Evolutionary conservation across 2,113 vertebrate genomes (phyloP), one percentile per base, ranked within the genome.

Genomic region (Tautogolabrus adspersus): DNA sequence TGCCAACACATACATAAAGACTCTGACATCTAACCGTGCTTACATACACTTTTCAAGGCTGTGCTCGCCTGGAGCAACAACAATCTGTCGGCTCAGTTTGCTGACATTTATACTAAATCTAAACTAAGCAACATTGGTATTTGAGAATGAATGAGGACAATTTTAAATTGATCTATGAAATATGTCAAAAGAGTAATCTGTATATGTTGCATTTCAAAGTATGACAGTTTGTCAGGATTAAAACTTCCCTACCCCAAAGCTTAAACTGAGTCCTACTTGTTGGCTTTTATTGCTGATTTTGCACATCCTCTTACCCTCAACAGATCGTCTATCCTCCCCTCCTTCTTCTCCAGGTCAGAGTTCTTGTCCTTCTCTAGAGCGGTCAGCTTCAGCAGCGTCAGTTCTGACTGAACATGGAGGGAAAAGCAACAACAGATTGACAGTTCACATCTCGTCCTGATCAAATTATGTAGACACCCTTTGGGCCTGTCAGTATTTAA

Each of bases 341-440:
- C 97, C 79, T 98, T 98, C 94, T 98, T 98, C 92, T 98, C 97
- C 91, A 98, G 94, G 89, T 98, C 96, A 72, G 97, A 98, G 93
- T 96, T 97, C 91, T 98, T 98, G 93, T 91, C 96, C 90, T 94
- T 98, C 93, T 98, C 97, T 94, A 98, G 93, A 64, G 96, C 96
- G 81, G 92, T 95, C 93, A 98, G 96, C 94, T 98, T 98, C 93
- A 97, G 95, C 94, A 97, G 93, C 47, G 97, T 98, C 94, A 98
- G 94, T 87, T 98, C 96, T 74, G 97, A 97, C 97, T 98, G 92
- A 18, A 78, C 57, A 77, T 23, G 18, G 15, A 52, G 22, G 81
- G 54, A 78, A 85, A 77, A 11, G 73, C 1, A 60, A 67, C 23
- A 18, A 66, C 9, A 22, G 75, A 44, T 11, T 15, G 16, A 62